Base-by-base conservation (phyloP, 2,113 vertebrate genomes). In the Poecile atricapillus region DNA sequence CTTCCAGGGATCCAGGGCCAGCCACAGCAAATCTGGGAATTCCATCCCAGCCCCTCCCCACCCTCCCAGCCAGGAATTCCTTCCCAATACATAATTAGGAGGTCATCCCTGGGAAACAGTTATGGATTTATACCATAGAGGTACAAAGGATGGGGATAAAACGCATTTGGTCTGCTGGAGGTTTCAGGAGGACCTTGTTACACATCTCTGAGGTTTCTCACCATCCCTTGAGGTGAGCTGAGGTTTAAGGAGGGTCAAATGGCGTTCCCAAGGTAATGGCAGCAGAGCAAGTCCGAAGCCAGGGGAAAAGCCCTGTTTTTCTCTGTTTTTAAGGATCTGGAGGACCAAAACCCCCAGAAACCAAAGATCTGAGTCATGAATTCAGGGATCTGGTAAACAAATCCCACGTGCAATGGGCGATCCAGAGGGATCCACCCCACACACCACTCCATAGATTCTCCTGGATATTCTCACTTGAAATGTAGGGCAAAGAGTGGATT, bases 31-130 rank as follows among this genome's bases (percentile, higher is more conserved):
- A 6, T 39, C n/a, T 39, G 53, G 33, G 19, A 59, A 24, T 27
- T 31, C 24, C 0, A 2, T 0, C 5, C 44, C 44, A 28, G 5
- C 1, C 18, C 10, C 37, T 73, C 7, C 2, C 3, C 22, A 20
- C 27, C 6, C 4, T 27, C 27, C 0, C 30, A 60, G 33, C 9
- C 27, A 37, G 11, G 11, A 58, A 43, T 65, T 74, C 9, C 46
- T 67, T 17, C 60, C 53, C 9, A 13, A 25, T 8, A 3, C 3
- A 3, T 4, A 33, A 39, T 10, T 10, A 53, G 78, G 16, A 55
- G 22, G 28, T 28, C 2, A 56, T 18, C 55, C 35, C 31, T 56
- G 21, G 30, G 24, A 50, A 78, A 52, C 4, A 55, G 8, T 6
- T 53, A 37, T 1, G 15, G 39, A 12, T 56, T 91, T 47, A 23